These are phyloP conservation scores for Ephydatia muelleri DNA, from an alignment of 37 sponge, comb jelly and placozoan species.

Conservation along the genomic window DNA sequence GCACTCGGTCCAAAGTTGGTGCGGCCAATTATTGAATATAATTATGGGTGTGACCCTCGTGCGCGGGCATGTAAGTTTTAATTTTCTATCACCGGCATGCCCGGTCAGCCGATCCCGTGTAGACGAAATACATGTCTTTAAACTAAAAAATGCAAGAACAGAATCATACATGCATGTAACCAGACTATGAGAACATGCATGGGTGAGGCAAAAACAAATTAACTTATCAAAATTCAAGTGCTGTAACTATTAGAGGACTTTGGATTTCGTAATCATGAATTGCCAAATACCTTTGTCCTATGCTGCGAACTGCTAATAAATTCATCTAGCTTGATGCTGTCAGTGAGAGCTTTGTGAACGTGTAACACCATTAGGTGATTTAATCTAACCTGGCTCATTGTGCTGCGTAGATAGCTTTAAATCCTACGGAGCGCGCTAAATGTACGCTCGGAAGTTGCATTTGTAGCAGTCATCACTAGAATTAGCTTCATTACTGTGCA, in stretches of 20 bases:
- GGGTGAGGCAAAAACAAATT: background rate
- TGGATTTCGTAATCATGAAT: background rate
- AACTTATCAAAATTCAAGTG: background rate
- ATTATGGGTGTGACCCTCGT: background rate
- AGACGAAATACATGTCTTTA: no score
- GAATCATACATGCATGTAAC: no score
- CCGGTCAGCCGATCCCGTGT: no score
- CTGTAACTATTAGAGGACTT: background rate
- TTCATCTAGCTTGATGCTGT: background rate
- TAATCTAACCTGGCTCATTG: slow-evolving; percentile 53
- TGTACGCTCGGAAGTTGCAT: slow-evolving; percentile 36
- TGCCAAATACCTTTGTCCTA: no score
- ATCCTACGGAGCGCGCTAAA: slow-evolving; percentile 50
- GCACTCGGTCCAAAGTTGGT: background rate
- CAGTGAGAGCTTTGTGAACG: slow-evolving; percentile 36
- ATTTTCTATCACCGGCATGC: no score
- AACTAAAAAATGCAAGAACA: no score
- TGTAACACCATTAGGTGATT: slow-evolving; percentile 48
- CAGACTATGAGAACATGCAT: no score
- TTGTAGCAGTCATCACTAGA: slow-evolving; percentile 54
- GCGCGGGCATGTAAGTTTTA: no score
- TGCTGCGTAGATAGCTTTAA: slow-evolving; percentile 50
- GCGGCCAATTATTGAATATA: background rate
- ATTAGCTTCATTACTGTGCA: slow-evolving; percentile 20
- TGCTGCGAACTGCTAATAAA: slow-evolving; percentile 24